Conservation (phyloP, 2,888 invertebrate genomes). For the Leucozona laternaria region DNA sequence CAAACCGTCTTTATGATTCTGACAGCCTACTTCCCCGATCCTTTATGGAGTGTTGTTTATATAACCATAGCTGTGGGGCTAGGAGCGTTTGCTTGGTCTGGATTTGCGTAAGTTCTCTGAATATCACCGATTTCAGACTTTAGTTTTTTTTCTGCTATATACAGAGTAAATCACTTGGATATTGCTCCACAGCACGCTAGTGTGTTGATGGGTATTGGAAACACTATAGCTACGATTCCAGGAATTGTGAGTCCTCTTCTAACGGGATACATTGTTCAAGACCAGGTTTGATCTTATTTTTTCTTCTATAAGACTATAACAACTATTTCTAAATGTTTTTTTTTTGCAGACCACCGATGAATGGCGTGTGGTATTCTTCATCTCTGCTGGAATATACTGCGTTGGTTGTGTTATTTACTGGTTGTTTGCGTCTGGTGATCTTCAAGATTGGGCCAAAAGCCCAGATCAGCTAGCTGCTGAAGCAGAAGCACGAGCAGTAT, state of each 20-base stretch:
- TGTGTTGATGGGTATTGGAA: slow-evolving; percentile 95
- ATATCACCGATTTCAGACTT: not conserved
- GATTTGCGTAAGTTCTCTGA: slow-evolving; percentile 88
- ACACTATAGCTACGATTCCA: slow-evolving; percentile 95
- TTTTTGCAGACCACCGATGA: slow-evolving; percentile 88
- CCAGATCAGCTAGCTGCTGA: slow-evolving; percentile 80
- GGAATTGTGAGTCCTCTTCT: slow-evolving; percentile 95
- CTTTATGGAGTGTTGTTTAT: slow-evolving; percentile 90
- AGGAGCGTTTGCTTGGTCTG: slow-evolving; percentile 97
- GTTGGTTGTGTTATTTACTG: slow-evolving; percentile 94
- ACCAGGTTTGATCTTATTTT: slow-evolving; percentile 85
- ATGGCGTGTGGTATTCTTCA: slow-evolving; percentile 94
- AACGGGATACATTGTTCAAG: slow-evolving; percentile 90
- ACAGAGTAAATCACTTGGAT: slow-evolving; percentile 93
- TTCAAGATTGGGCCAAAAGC: slow-evolving; percentile 90
- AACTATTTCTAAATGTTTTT: not conserved
- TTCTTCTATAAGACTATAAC: not conserved
- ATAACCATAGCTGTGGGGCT: slow-evolving; percentile 94
- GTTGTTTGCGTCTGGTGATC: slow-evolving; percentile 90
- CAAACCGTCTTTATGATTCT: slow-evolving; percentile 95
- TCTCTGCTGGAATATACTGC: slow-evolving; percentile 92
- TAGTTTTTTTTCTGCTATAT: slow-evolving; percentile 65
- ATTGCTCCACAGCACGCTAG: slow-evolving; percentile 96
- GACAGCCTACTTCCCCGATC: slow-evolving; percentile 89
- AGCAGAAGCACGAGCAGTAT: slow-evolving; percentile 83